Percentiles rank a stretch among this genome's conserved stretches.
Conservation (phyloP, 35 echinoderm and acorn worm genomes). For the Apostichopus japonicus region DNA sequence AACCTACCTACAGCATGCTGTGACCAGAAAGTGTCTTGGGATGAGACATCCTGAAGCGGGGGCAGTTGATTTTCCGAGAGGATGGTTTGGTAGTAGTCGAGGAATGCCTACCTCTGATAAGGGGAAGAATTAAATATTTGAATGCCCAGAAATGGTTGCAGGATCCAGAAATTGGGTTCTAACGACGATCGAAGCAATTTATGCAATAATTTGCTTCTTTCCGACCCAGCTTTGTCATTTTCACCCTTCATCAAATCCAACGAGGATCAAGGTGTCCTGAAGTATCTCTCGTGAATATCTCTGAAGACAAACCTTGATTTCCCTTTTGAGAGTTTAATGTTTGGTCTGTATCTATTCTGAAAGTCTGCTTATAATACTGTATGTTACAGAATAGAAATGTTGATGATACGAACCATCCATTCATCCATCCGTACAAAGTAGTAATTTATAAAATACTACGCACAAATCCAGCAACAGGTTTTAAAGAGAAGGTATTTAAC, state of each 20-base stretch:
- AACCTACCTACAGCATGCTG: conserved; percentile 36
- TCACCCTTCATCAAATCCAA: neutral
- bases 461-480: no score
- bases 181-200: conserved; percentile 23
- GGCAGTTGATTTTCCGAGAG: conserved; percentile 35
- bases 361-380: no score
- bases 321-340: no score
- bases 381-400: no score
- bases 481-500: no score
- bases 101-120: conserved; percentile 43
- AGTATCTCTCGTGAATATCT: no score
- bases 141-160: conserved; percentile 40
- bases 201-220: neutral
- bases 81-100: neutral
- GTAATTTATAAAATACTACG: no score
- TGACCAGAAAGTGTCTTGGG: conserved; percentile 62
- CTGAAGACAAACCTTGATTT: no score
- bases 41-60: conserved; percentile 47
- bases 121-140: neutral
- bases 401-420: no score
- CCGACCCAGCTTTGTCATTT: neutral
- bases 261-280: neutral
- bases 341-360: no score
- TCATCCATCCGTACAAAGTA: no score
- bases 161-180: neutral